Base-by-base conservation (phyloP, 2,797 vertebrate genomes). In the Onychomys leucogaster region DNA sequence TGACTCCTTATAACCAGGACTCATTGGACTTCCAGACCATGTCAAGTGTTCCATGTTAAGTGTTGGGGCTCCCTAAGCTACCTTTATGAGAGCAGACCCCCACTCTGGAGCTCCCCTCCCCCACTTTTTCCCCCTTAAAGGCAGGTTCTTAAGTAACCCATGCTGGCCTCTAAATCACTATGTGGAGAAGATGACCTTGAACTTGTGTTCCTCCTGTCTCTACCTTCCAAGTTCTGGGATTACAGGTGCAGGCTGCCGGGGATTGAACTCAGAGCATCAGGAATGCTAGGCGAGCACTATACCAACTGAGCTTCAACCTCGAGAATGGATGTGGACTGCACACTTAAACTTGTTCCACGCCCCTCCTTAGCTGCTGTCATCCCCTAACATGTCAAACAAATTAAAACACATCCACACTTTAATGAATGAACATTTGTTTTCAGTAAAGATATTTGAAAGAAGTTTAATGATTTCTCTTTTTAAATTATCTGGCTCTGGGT, bases 391-490 rank as follows among this genome's bases (percentile, higher is more conserved):
- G 65, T 49, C 78, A 37, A 37, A 71, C 88, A 86, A 96, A 97
- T 97, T 87, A 95, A 97, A 96, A 95, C 92, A 83, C 85, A 83
- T 77, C 96, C 93, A 91, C 94, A 23, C 88, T 93, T 96, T 76
- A 86, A 89, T 34, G 88, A 19, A 92, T 89, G 88, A 19, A 92
- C 90, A 94, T 96, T 96, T 94, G 95, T 97, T 96, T 94, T 95
- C 92, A 91, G 95, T 89, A 87, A 97, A 97, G 94, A 94, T 94
- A 92, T 94, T 94, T 92, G 86, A 94, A 96, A 95, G 97, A 91
- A 87, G 46, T 81, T 97, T 96, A 97, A 96, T 97, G 97, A 94
- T 97, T 98, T 82, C 93, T 89, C 89, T 96, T 94, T 91, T 94
- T 94, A 94, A 91, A 96, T 97, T 88, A 96, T 96, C 97, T 77